Evolutionary conservation across 1,140 invertebrate genomes (phyloP).

Genomic region (Pectinophora gossypiella): DNA sequence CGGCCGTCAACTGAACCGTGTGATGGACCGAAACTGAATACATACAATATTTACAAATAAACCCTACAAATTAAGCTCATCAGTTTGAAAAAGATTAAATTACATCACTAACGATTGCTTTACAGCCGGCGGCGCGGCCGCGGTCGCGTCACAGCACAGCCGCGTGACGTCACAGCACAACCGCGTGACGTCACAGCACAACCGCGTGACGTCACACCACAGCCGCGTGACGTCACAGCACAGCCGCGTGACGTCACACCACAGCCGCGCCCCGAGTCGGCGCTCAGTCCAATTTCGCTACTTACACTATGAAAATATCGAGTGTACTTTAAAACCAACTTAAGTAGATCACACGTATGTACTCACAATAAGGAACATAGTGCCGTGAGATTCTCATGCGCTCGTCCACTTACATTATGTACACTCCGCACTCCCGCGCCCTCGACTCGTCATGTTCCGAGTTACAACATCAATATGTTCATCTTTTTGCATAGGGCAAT

Average conservation of each 20-base stretch:
- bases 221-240: too few relatives aligned
- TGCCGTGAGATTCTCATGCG: neutral
- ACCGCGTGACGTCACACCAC: too few relatives aligned
- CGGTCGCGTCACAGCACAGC: too few relatives aligned
- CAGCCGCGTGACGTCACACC: neutral
- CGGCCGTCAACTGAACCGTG: conserved; percentile 11
- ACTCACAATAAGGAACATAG: neutral
- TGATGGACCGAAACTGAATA: conserved; percentile 54
- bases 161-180: neutral
- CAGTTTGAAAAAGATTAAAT: conserved; percentile 53
- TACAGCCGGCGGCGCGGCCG: conserved; percentile 16
- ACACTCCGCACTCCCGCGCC: neutral
- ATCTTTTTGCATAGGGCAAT: too few relatives aligned
- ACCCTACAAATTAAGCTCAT: conserved; percentile 67
- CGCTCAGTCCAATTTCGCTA: conserved; percentile 32
- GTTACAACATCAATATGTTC: neutral
- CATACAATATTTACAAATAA: conserved; percentile 71
- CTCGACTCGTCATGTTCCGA: neutral
- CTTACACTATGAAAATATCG: conserved; percentile 22
- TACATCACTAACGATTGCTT: conserved; percentile 46
- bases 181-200: neutral
- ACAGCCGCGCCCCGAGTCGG: neutral
- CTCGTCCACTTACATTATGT: neutral
- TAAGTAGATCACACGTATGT: neutral
- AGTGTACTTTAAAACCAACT: conserved; percentile 2